Evolutionary conservation across 2,888 invertebrate genomes (phyloP), one percentile per base, ranked within the genome.

Genomic region (Drosophila mettleri): DNA sequence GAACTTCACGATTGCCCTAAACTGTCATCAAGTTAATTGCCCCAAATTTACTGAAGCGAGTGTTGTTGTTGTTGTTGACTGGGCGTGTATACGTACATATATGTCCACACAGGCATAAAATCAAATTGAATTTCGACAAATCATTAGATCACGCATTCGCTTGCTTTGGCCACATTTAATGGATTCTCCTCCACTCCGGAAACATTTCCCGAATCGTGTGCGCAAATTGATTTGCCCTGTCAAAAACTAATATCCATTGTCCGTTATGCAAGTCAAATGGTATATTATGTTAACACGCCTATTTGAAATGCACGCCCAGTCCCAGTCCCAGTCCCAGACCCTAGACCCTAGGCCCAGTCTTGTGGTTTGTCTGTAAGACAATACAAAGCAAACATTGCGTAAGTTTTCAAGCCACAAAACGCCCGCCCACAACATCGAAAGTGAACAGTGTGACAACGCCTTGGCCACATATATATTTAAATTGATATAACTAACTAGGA

Each of bases 21-120:
- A 86, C 80, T 88, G 86, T 72, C 89, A 85, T 85, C 86, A 85
- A 66, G 48, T 74, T 89, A 85, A 85, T 88, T 85, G 84, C 76
- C 86, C 85, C 83, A 88, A 84, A 84, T 75, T 72, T 61, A n/a
- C n/a, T n/a, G n/a, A n/a, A n/a, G 71, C n/a, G 58, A 60, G 41
- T 51, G 48, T 59, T 55, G 27, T 9, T 36, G 49, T 33, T 45
- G 29, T 14, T 20, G 14, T 45, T 24, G n/a, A 16, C n/a, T 72
- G 71, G 70, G 80, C 41, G 62, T 75, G 76, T 70, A 14, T 46
- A 33, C 39, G 33, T 33, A 10, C 5, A 6, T n/a, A n/a, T 46
- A 14, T 31, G 31, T 8, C 14, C 31, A 14, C 31, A 31, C 31
- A 33, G 29, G 66, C 66, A 66, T 74, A 41, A 76, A 76, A 78